These are phyloP conservation scores for Andrena hattorfiana DNA, from an alignment of 2,888 invertebrate species.

Conservation along the genomic window DNA sequence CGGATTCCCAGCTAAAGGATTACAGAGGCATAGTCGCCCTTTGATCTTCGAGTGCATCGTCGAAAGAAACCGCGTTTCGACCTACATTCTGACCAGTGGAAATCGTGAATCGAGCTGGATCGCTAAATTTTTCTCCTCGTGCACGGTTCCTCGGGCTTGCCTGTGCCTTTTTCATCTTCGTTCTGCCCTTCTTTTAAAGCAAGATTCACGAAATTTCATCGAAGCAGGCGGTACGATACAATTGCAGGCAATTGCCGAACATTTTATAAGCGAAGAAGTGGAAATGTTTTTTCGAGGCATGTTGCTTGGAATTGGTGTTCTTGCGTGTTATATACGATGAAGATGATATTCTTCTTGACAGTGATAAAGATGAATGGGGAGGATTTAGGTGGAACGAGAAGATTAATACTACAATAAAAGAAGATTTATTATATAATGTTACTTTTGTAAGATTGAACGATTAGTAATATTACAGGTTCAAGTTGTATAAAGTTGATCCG, in stretches of 20 bases:
- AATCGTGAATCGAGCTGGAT: conserved; percentile 22
- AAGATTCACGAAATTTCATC: conserved; percentile 14
- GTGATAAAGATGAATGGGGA: no score
- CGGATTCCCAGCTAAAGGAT: conserved; percentile 42
- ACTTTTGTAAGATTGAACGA: no score
- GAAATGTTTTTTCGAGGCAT: neutral
- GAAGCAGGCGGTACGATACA: neutral
- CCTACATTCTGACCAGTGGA: conserved; percentile 36
- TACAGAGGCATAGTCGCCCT: conserved; percentile 37
- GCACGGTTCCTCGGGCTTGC: neutral
- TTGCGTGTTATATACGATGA: neutral
- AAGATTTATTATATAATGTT: no score
- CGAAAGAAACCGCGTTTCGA: conserved; percentile 51
- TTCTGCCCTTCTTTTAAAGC: neutral
- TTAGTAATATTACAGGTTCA: no score
- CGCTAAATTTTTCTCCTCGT: conserved; percentile 25
- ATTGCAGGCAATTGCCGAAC: neutral
- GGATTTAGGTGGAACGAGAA: no score
- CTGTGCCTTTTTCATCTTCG: neutral
- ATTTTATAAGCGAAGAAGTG: neutral
- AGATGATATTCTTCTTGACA: no score
- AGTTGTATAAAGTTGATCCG: no score
- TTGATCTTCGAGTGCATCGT: conserved; percentile 52
- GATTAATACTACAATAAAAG: no score
- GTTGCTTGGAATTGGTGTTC: neutral